These are phyloP conservation scores for Mesorhabditis spiculigera DNA, from an alignment of 2,888 invertebrate genomes.

Conservation along the genomic window DNA sequence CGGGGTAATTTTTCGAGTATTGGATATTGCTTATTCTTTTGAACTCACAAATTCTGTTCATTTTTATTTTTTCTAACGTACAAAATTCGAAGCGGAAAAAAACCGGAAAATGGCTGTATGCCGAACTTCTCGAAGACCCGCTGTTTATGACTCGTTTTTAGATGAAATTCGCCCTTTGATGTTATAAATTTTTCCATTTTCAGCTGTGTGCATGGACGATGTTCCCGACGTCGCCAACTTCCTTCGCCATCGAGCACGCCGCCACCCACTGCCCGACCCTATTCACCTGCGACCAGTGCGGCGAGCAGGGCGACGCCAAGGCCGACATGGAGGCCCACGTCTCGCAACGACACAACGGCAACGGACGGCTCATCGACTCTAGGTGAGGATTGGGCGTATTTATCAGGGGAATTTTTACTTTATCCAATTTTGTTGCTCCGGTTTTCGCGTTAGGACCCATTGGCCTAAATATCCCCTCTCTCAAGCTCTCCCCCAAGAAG, in stretches of 20 bases:
- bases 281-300: not conserved
- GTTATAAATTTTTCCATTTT: slow-evolving; percentile 1
- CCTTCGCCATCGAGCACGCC: not conserved
- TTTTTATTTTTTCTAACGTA: too few relatives aligned
- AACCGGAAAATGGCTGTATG: too few relatives aligned
- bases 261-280: not conserved
- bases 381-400: not conserved
- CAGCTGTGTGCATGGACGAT: not conserved
- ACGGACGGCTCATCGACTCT: slow-evolving; percentile 1
- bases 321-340: not conserved
- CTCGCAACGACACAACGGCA: not conserved
- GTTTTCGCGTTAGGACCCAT: too few relatives aligned
- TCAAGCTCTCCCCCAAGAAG: too few relatives aligned
- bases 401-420: not conserved
- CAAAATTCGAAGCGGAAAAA: too few relatives aligned
- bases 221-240: not conserved
- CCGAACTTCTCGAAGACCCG: too few relatives aligned
- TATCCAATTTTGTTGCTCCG: too few relatives aligned
- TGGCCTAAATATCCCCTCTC: too few relatives aligned
- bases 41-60: too few relatives aligned
- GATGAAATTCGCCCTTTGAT: not conserved
- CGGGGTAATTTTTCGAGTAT: too few relatives aligned
- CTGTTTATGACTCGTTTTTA: not conserved
- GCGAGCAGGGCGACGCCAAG: not conserved
- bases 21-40: too few relatives aligned